Percentiles rank a stretch among this genome's conserved stretches.
Evolutionary conservation across 2,113 vertebrate species (phyloP).

Genomic region (Edolisoma coerulescens): DNA sequence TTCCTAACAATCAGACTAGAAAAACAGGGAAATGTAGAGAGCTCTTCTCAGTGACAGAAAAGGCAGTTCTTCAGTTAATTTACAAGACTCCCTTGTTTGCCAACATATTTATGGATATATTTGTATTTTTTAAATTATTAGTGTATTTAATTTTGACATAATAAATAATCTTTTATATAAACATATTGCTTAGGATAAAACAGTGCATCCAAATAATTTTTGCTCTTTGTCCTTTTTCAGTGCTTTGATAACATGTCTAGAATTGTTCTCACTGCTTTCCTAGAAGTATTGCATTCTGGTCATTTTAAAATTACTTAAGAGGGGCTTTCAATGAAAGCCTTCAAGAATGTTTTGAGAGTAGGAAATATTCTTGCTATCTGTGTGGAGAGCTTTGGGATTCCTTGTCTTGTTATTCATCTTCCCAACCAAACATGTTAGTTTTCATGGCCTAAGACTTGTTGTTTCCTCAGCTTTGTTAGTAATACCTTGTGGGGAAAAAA

Average conservation of each 20-base stretch:
- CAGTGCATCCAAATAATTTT: not conserved
- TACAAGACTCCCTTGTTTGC: not conserved
- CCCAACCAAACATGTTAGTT: not conserved
- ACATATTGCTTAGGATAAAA: not conserved
- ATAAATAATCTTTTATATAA: not conserved
- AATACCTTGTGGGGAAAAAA: not conserved
- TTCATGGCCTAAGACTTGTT: not conserved
- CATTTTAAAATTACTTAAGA: not conserved
- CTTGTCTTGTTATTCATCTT: not conserved
- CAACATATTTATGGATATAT: not conserved
- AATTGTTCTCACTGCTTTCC: not conserved
- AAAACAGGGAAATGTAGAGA: not conserved
- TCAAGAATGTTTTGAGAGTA: not conserved
- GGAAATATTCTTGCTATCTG: not conserved
- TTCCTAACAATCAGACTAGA: not conserved
- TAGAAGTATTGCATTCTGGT: not conserved
- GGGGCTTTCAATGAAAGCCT: not conserved
- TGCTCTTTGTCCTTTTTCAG: not conserved
- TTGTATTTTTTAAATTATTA: not conserved
- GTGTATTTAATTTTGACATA: not conserved
- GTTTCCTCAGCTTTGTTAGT: not conserved
- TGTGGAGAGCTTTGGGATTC: not conserved
- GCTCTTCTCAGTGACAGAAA: not conserved
- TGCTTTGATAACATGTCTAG: not conserved
- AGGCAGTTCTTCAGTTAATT: not conserved